Base-by-base conservation (phyloP, 2,797 vertebrate genomes). In the Melanotaenia boesemani region DNA sequence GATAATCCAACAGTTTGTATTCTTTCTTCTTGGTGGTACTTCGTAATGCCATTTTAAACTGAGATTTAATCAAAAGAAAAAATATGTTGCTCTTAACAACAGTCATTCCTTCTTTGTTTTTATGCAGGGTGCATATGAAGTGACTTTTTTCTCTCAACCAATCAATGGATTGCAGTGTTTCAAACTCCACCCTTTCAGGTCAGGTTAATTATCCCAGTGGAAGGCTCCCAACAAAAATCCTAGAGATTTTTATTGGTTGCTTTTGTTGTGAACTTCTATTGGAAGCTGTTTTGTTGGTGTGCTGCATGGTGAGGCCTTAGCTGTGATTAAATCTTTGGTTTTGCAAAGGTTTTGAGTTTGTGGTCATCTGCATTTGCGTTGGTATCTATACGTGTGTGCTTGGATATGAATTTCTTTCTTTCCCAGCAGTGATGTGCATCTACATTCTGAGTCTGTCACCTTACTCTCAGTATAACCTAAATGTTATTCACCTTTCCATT, bases 401-500 rank as follows among this genome's bases (percentile, higher is more conserved):
- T 65, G 4, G n/a, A 4, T 62, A 39, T 67, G 34, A 67, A 30
- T 28, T 32, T 57, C 56, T 11, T 20, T 12, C 9, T 16, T 48
- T 44, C 46, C 39, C 15, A 22, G 6, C 15, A 68, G 5, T 16
- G 63, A 28, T 18, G 20, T 74, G 18, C 10, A 28, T 28, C 2
- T 39, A 39, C 37, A 39, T 39, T 39, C 13, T 39, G 37, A 39
- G 2, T 39, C 22, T 54, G 12, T 2, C 3, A 30, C 48, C 59
- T 44, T 58, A 22, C 6, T 52, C 50, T 4, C 58, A 4, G 16
- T 41, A 39, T 37, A 37, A 9, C 39, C 10, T n/a, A 46, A 67
- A 32, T 70, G 55, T 71, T n/a, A 75, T 72, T 74, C 63, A 69
- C 56, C 67, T 66, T 72, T 20, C 60, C 11, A 48, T 76, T 70